Base-by-base conservation (phyloP, 2,113 vertebrate genomes). In the Vidua macroura region DNA sequence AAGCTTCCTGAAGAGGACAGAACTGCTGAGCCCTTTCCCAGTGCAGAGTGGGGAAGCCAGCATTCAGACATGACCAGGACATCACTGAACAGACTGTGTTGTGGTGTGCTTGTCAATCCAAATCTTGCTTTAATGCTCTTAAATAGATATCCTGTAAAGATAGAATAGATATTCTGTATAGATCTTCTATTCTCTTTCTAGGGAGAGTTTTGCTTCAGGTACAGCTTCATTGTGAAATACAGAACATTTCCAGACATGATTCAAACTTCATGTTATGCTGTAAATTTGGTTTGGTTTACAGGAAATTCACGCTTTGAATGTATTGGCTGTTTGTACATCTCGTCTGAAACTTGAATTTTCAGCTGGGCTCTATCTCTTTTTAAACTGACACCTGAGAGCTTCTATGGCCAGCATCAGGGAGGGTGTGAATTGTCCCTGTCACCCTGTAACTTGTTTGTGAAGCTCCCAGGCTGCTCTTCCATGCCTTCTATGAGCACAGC, bases 371-470 rank as follows among this genome's bases (percentile, higher is more conserved):
- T 2, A 2, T 25, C 35, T 73, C 11, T 48, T 44, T 43, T 86
- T 33, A 20, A 66, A 5, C 4, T n/a, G 37, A 17, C 15, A 14
- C 14, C 53, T 9, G 35, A 70, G 72, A 37, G 10, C 68, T 89
- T 16, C 49, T 28, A 4, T 22, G 37, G 21, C 5, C 27, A 46
- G 75, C 33, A 73, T 46, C 62, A 43, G 53, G 5, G 41, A 72
- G 70, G 35, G 27, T 72, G 86, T 64, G 76, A 88, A n/a, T 33
- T 2, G 4, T 66, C 41, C 15, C n/a, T 31, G 0, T 22, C 1
- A 1, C 28, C 6, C 1, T 4, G 11, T 7, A 13, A 43, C 2
- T 7, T 20, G 14, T 1, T 52, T 55, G 21, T 20, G 43, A 25
- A 48, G 27, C 52, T 75, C 25, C 63, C 39, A 7, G 41, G 48